Base-by-base conservation (phyloP, 2,888 invertebrate genomes). In the Cheilosia impressa region DNA sequence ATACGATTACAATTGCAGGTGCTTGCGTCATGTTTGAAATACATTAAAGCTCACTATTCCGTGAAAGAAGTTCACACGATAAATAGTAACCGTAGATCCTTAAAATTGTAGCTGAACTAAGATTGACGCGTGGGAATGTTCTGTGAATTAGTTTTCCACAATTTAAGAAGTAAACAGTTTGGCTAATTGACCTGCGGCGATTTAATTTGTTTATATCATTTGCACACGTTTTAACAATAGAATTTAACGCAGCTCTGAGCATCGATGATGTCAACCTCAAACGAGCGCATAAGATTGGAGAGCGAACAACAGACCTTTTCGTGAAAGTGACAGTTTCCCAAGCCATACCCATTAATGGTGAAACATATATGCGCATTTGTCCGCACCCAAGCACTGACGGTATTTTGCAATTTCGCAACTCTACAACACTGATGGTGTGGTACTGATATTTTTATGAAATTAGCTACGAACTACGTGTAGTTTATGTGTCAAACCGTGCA, bases 321-420 rank as follows among this genome's bases (percentile, higher is more conserved):
- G 69, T 66, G 66, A 75, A 84, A 84, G 75, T 75, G 69, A 65
- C 63, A 69, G 63, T 53, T 15, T 52, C 24, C 22, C 24, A 52
- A 24, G 52, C 24, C 22, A 52, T 52, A 13, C 22, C 52, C 15
- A 52, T 52, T 62, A 47, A 78, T 83, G 45, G 57, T 66, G 77
- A 66, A 72, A 60, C 22, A 24, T 41, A 65, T 41, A 38, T 3
- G 10, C 52, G 19, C 31, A 66, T 52, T 24, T 71, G 53, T 63
- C 65, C 72, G 58, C 78, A 78, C 78, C 73, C 65, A 65, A 38
- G 10, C 34, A n/a, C 17, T 62, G 27, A 43, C 9, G 43, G 45
- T 34, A 34, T n/a, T 65, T 50, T 22, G 50, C 34, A 38, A 65
- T 24, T 7, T 27, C 6, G 27, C 27, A 27, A 27, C 7, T 27